These are phyloP conservation scores for Tarsius wallacei DNA, from an alignment of 2,797 vertebrate species.

Conservation along the genomic window DNA sequence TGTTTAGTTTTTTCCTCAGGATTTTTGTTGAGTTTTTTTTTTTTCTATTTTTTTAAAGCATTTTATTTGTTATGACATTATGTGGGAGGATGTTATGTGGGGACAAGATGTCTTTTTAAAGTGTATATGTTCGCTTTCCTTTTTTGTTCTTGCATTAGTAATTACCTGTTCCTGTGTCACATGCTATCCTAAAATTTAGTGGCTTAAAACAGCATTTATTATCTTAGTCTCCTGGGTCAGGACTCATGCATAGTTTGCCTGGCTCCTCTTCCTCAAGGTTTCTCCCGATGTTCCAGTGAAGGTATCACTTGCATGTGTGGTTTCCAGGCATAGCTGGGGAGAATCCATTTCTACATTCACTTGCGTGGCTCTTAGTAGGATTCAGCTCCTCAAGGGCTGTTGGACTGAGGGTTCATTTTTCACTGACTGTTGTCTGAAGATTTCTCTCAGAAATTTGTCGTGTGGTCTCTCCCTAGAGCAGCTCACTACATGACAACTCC, in stretches of 20 bases:
- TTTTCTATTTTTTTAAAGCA: neutral
- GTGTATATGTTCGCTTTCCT: neutral
- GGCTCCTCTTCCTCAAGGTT: neutral
- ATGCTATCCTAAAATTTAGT: neutral
- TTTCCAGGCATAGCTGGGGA: neutral
- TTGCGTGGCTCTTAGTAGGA: neutral
- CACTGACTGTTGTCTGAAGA: neutral
- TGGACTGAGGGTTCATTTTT: neutral
- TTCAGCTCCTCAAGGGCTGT: neutral
- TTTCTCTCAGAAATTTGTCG: neutral
- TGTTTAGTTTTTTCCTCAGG: neutral
- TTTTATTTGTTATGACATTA: neutral
- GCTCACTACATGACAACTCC: neutral
- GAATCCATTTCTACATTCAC: neutral
- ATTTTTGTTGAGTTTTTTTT: neutral
- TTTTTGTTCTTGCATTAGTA: neutral
- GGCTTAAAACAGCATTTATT: neutral
- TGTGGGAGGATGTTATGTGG: neutral
- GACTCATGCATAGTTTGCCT: neutral
- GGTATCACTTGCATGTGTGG: neutral
- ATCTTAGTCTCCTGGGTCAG: neutral
- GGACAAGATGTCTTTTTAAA: slow-evolving; percentile 32
- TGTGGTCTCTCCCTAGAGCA: neutral
- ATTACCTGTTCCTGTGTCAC: neutral
- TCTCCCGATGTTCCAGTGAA: neutral